Evolutionary conservation across 2,888 invertebrate species (phyloP).

Genomic region (Eupithecia insigniata): DNA sequence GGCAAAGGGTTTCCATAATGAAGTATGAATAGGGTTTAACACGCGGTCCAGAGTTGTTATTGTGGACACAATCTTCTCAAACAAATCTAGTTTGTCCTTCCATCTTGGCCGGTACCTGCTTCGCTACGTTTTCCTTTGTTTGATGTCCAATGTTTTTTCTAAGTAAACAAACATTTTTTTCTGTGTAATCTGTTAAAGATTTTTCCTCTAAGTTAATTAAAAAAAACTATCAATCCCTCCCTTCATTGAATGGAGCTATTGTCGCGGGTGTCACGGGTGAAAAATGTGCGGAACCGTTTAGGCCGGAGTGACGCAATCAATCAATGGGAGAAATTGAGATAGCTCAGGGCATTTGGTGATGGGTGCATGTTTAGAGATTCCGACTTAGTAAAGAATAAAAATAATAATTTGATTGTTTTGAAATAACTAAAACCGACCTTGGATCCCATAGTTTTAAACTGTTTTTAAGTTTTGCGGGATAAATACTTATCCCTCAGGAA

Average conservation of each 20-base stretch:
- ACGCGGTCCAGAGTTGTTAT: background rate
- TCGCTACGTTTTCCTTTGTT: background rate
- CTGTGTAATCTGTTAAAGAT: background rate
- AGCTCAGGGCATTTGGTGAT: constrained; percentile 48
- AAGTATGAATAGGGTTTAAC: background rate
- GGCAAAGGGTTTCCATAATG: background rate
- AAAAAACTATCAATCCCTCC: constrained; percentile 51
- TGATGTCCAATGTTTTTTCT: background rate
- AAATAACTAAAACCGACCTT: too few relatives aligned
- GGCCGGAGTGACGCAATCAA: constrained; percentile 57
- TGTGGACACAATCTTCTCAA: background rate
- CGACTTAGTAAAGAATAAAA: background rate
- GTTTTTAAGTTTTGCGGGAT: too few relatives aligned
- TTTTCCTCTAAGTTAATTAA: constrained; percentile 39
- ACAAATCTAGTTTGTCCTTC: too few relatives aligned
- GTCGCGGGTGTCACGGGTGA: constrained; percentile 58
- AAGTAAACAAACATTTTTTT: background rate
- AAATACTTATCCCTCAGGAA: too few relatives aligned
- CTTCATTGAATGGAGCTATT: constrained; percentile 60
- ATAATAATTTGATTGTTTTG: too few relatives aligned
- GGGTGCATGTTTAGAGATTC: constrained; percentile 34
- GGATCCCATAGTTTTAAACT: too few relatives aligned
- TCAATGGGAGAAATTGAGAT: constrained; percentile 65
- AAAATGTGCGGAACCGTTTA: constrained; percentile 60
- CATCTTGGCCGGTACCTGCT: background rate